A percentile compares a stretch with the other conserved stretches of the same genome.
These are phyloP conservation scores for Podarcis cretensis DNA, from an alignment of 2,113 vertebrate species.

Conservation along the genomic window DNA sequence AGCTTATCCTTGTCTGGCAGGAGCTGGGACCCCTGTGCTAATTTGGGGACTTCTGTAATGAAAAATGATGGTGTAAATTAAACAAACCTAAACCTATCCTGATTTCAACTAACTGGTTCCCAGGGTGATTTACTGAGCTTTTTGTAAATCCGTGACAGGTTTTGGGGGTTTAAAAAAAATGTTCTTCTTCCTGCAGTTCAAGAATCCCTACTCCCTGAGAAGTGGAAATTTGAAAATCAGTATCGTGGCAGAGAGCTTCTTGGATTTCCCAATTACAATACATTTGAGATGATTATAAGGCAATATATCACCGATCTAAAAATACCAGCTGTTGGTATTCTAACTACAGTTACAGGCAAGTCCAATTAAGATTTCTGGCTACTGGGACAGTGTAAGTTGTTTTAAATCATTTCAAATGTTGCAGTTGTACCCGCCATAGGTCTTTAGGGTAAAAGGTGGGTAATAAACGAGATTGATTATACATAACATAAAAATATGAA, in stretches of 20 bases:
- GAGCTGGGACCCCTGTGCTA: no score
- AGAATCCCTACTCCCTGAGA: slow-evolving; percentile 36
- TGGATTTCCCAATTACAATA: slow-evolving; percentile 85
- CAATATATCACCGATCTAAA: slow-evolving; percentile 80
- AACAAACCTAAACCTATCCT: no score
- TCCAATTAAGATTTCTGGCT: background rate
- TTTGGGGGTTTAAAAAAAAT: background rate
- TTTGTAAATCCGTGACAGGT: background rate
- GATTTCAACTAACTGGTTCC: background rate
- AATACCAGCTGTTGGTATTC: slow-evolving; percentile 78
- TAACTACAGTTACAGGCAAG: slow-evolving; percentile 70
- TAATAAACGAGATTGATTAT: no score
- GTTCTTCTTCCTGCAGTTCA: slow-evolving; percentile 70
- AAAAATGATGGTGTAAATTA: no score
- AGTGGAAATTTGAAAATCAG: slow-evolving; percentile 70
- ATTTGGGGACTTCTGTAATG: no score
- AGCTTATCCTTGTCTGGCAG: background rate
- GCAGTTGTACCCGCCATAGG: no score
- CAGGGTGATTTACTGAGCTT: background rate
- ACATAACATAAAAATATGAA: no score
- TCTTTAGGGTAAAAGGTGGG: no score
- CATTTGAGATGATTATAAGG: slow-evolving; percentile 83
- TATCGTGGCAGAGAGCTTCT: slow-evolving; percentile 86
- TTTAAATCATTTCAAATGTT: no score
- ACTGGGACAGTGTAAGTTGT: background rate